Conservation (phyloP, 2,797 vertebrate species). For the Rousettus madagascariensis region DNA sequence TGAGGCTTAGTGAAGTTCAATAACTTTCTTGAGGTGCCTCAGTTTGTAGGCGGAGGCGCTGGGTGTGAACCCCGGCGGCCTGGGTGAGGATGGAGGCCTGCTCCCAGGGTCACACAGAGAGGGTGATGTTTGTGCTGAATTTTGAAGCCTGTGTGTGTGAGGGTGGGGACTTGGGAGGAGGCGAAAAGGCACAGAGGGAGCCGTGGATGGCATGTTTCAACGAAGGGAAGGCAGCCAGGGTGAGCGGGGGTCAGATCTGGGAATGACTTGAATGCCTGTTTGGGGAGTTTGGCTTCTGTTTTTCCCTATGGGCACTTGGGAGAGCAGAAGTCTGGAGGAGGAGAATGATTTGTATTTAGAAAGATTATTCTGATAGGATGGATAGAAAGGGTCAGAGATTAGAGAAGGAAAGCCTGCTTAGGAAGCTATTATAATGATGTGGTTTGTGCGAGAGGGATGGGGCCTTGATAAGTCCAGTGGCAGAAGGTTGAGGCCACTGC, state of each 20-base stretch:
- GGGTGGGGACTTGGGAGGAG: background rate
- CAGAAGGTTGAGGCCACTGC: no score
- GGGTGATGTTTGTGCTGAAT: background rate
- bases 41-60: fast-evolving
- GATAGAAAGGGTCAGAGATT: background rate
- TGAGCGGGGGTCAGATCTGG: background rate
- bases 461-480: fast-evolving
- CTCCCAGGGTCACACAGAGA: background rate
- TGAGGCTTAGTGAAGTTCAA: background rate
- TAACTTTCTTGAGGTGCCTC: background rate
- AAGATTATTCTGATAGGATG: background rate
- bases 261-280: background rate
- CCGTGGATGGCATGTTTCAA: background rate
- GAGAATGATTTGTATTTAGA: background rate
- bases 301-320: background rate
- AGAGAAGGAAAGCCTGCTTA: no score
- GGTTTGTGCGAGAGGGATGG: background rate
- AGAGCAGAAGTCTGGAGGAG: background rate
- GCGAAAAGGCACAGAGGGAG: background rate
- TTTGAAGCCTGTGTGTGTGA: background rate
- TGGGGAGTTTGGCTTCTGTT: background rate
- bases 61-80: background rate
- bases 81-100: background rate
- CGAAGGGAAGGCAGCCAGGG: background rate
- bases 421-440: background rate